Base-by-base conservation (phyloP, 2,113 vertebrate genomes). In the Cebidichthys violaceus region DNA sequence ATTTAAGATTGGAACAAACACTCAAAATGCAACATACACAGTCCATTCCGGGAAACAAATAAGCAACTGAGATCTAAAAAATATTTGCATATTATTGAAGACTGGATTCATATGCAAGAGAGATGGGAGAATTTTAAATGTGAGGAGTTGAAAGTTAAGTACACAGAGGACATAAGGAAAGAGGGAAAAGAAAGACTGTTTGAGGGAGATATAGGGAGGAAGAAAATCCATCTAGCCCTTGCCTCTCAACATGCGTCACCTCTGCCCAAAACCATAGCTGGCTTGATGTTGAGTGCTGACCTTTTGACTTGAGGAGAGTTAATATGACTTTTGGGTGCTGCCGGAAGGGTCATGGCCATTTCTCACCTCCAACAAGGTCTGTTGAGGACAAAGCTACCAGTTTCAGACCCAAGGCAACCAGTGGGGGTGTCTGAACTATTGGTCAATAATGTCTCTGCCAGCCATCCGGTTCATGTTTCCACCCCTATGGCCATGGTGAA, bases 361-460 rank as follows among this genome's bases (percentile, higher is more conserved):
- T 33, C 74, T 83, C 61, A 77, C 45, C 59, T 82, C 61, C 65
- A 73, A 60, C 24, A 13, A 85, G 81, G 75, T 85, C 77, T 74
- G 45, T 65, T 64, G 22, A 47, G 74, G 74, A 81, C 79, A 65
- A 43, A 75, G 66, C 59, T 54, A 43, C 68, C 70, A 78, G 70
- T 84, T 88, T 86, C 84, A 77, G 74, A 88, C 45, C 81, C 39
- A n/a, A 24, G 61, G 79, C 72, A 80, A 77, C 65, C 39, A 82
- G 75, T 75, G 52, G 27, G 66, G 75, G 37, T 45, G n/a, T 85
- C 86, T 79, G 59, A 83, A 29, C 65, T 22, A 89, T 67, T 77
- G 80, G 81, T 85, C 82, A 85, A 80, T 89, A 92, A 85, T 78
- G 79, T 70, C 43, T 75, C 81, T 77, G 55, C 71, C 70, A 64